A percentile compares a stretch with the other conserved stretches of the same genome.
Conservation (phyloP, 2,797 vertebrate species). For the Malurus splendens region DNA sequence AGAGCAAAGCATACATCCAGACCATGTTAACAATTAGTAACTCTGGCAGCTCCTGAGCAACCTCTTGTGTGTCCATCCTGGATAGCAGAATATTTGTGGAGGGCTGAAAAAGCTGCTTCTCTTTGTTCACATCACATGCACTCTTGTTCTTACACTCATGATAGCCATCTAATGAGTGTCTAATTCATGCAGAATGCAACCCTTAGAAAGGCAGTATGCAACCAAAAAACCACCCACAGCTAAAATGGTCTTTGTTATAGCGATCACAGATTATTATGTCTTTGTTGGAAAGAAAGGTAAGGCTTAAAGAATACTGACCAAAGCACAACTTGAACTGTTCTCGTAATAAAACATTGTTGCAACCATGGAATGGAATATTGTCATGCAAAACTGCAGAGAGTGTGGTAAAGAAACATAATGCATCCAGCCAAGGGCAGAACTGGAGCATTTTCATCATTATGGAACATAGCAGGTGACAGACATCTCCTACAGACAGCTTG, state of each 20-base stretch:
- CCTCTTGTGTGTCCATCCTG: background rate
- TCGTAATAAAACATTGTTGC: background rate
- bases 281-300: background rate
- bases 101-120: background rate
- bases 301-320: background rate
- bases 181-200: background rate
- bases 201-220: background rate
- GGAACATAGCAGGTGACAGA: conserved; percentile 23
- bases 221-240: background rate
- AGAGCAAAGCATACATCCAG: background rate
- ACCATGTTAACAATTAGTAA: background rate
- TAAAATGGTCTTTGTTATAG: background rate
- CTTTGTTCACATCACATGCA: background rate
- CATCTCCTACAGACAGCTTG: conserved; percentile 29
- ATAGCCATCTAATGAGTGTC: background rate
- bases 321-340: background rate
- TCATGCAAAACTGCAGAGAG: background rate
- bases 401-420: background rate
- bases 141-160: background rate
- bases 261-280: background rate
- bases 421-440: background rate
- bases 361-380: background rate
- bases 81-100: background rate
- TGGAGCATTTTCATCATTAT: background rate
- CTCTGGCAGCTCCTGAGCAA: background rate